Base-by-base conservation (phyloP, 2,113 vertebrate species). In the Sakesphorus luctuosus region DNA sequence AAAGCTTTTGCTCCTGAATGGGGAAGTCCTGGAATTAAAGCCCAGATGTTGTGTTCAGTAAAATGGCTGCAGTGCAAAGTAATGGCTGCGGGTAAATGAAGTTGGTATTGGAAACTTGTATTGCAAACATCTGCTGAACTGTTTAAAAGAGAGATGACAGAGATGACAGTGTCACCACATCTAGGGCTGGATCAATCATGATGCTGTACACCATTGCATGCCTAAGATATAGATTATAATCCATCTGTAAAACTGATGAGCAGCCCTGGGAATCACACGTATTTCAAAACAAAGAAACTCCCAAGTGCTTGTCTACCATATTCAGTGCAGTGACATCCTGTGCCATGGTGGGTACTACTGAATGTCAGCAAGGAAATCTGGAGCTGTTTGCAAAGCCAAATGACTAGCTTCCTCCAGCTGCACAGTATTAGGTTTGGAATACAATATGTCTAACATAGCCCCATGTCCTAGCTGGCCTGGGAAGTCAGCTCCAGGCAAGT, bases 11-110 rank as follows among this genome's bases (percentile, higher is more conserved):
- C 18, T 92, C 10, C 23, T 65, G 53, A 69, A 13, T 18, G 43
- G 40, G 46, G 43, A 81, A 31, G 25, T 46, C 47, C 68, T 43
- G 56, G 65, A 89, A 74, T 75, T 49, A 74, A 58, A 90, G 25
- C 59, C 31, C 24, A 75, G 44, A 53, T 79, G 36, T 61, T 56
- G 55, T 3, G 11, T 61, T 69, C 52, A 74, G 52, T 36, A 36
- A 90, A 93, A 90, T 72, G 79, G 65, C 61, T 86, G 88, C 76
- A 86, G 75, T 31, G 63, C 44, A 86, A 85, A 90, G 47, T 75
- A 62, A 68, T 49, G 76, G 40, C 79, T 74, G 20, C 0, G 6
- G 29, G 56, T 90, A 71, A 95, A 88, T 84, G 63, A 89, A 75
- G 63, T 8, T 78, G 68, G 23, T 43, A 56, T 72, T 52, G 73